Conservation (phyloP, 1,140 invertebrate species). For the Papilio polytes region DNA sequence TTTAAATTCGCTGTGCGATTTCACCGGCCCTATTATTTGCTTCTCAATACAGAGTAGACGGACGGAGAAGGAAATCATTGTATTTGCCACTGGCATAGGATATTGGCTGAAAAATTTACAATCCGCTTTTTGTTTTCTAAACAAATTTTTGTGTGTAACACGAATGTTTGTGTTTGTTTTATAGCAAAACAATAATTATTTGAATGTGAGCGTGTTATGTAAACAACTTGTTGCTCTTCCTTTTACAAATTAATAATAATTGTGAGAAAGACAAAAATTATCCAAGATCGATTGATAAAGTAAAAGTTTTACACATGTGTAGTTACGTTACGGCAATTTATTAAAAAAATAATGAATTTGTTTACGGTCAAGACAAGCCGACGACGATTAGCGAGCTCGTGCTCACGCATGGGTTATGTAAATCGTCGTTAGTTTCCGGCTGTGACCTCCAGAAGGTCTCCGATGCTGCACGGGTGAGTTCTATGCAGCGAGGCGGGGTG, state of each 20-base stretch:
- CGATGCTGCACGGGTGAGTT: conserved; percentile 48
- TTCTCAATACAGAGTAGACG: no score
- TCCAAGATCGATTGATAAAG: conserved; percentile 5
- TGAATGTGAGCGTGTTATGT: neutral
- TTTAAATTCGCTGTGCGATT: no score
- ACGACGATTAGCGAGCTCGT: conserved; percentile 32
- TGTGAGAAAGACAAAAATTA: neutral
- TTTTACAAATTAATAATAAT: neutral
- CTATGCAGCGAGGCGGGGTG: conserved; percentile 62
- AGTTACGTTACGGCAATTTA: neutral
- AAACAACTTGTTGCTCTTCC: neutral
- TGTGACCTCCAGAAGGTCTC: conserved; percentile 81
- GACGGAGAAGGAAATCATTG: no score
- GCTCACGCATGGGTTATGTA: conserved; percentile 59
- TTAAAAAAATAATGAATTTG: neutral
- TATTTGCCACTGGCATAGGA: neutral
- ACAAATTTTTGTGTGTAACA: neutral
- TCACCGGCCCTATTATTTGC: no score
- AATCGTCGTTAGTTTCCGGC: conserved; percentile 70
- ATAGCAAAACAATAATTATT: neutral
- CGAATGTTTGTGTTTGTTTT: neutral
- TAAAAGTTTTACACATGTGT: neutral
- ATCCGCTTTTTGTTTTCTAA: neutral
- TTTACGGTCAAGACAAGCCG: neutral
- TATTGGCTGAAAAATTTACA: neutral